Evolutionary conservation across 1,140 invertebrate genomes (phyloP).

Genomic region (Globodera rostochiensis): DNA sequence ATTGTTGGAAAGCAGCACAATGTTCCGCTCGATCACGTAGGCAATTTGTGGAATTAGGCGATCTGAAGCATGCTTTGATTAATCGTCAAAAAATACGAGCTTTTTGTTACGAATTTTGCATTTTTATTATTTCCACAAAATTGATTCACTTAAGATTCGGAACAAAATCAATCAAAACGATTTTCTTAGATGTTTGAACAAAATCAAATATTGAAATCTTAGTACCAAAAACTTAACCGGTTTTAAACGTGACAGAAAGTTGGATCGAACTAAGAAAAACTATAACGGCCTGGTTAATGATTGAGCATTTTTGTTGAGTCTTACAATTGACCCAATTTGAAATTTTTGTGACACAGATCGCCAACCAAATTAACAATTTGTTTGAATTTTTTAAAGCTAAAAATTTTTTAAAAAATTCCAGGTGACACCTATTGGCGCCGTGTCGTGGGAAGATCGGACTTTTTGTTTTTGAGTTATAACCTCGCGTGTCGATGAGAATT

Average conservation of each 20-base stretch:
- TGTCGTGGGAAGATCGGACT: too few species aligned
- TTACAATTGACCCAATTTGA: background rate
- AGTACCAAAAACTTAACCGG: too few species aligned
- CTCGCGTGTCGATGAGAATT: conserved; percentile 67
- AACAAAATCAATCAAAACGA: background rate
- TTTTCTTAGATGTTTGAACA: background rate
- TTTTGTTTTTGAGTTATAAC: background rate
- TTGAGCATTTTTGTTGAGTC: background rate
- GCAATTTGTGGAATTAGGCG: conserved; percentile 65
- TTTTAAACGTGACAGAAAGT: too few species aligned
- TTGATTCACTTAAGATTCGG: too few species aligned
- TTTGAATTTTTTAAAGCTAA: too few species aligned
- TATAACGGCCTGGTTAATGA: too few species aligned
- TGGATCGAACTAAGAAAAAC: too few species aligned
- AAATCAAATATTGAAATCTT: too few species aligned
- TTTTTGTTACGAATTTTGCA: background rate
- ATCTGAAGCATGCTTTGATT: conserved; percentile 43
- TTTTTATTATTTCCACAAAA: background rate
- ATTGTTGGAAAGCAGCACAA: conserved; percentile 61
- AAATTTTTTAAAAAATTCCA: too few species aligned
- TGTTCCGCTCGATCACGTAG: conserved; percentile 68
- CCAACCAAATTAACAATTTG: too few species aligned
- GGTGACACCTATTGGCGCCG: too few species aligned
- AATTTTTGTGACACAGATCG: too few species aligned
- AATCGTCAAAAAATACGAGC: background rate